A percentile compares a stretch with the other conserved stretches of the same genome.
These are phyloP conservation scores for Glomeris marginata DNA, from an alignment of 2,888 invertebrate species.

Conservation along the genomic window DNA sequence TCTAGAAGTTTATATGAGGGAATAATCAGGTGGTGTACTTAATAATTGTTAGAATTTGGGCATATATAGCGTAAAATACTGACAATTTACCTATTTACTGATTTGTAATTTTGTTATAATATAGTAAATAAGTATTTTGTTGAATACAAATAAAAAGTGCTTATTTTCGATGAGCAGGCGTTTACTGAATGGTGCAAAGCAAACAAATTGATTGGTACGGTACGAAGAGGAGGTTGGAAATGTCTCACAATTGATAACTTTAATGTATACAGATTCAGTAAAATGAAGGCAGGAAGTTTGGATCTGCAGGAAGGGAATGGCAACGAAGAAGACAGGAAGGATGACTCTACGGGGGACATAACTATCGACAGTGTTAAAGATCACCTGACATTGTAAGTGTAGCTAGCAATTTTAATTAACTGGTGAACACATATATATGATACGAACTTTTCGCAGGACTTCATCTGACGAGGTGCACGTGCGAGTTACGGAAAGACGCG, in stretches of 20 bases:
- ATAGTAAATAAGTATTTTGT: not conserved
- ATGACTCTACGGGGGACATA: slow-evolving; percentile 50
- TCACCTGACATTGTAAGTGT: slow-evolving; percentile 34
- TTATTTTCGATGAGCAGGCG: not conserved
- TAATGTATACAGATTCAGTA: slow-evolving; percentile 9
- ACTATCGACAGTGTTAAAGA: slow-evolving; percentile 89
- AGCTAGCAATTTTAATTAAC: not conserved
- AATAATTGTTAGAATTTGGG: too few species aligned
- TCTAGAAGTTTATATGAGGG: too few species aligned
- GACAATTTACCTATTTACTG: not conserved
- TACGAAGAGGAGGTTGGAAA: too few species aligned
- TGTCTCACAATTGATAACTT: too few species aligned
- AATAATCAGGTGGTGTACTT: too few species aligned
- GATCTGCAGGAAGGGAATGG: slow-evolving; percentile 2
- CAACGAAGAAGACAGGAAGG: slow-evolving; percentile 10
- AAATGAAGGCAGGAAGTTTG: slow-evolving; percentile 11
- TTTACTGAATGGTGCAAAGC: too few species aligned
- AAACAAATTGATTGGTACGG: too few species aligned
- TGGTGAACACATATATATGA: not conserved
- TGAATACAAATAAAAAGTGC: not conserved
- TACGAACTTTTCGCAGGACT: not conserved
- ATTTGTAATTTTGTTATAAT: not conserved
- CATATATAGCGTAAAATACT: too few species aligned
- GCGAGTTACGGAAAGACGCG: slow-evolving; percentile 9
- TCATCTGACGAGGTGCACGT: slow-evolving; percentile 4